Base-by-base conservation (phyloP, 2,888 invertebrate species). In the Epinotia brunnichana region DNA sequence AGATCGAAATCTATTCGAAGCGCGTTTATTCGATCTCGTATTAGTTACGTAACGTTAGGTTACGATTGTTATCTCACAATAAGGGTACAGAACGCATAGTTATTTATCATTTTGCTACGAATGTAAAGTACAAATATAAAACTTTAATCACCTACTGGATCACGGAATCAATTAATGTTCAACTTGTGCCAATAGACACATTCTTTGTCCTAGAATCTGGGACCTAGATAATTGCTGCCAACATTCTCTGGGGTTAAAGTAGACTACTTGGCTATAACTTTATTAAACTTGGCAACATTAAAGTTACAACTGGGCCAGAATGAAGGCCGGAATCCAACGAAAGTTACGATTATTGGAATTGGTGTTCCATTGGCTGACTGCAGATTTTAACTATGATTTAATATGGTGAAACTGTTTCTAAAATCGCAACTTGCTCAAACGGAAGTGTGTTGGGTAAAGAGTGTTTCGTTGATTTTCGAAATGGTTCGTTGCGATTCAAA, bases 341-440 rank as follows among this genome's bases (percentile, higher is more conserved):
- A 24, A 44, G 41, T 24, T n/a, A n/a, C 7, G 13, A 17, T 19
- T 41, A 44, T 69, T 29, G 41, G 44, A 44, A 48, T 54, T 54
- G 44, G 10, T 35, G 72, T 73, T 73, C 62, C 69, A 54, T 62
- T 72, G 68, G 54, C 61, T 62, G 61, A 53, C n/a, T 62, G 62
- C 41, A 62, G 44, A 73, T 68, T 62, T 57, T 62, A 68, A 51
- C 57, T 62, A 19, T 64, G 60, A 39, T 71, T 68, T 54, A n/a
- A 21, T 13, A 71, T 73, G 72, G 39, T 24, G 68, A 62, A 73
- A 73, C 72, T 24, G 29, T 59, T 54, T 39, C 57, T 29, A 62
- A 41, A 67, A 61, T 63, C 39, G 39, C 54, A 57, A 64, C 62
- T 73, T 61, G 39, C 39, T 29, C 24, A 24, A 62, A 17, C 68